Evolutionary conservation across 1,140 invertebrate genomes (phyloP).

Genomic region (Aricia agestis): DNA sequence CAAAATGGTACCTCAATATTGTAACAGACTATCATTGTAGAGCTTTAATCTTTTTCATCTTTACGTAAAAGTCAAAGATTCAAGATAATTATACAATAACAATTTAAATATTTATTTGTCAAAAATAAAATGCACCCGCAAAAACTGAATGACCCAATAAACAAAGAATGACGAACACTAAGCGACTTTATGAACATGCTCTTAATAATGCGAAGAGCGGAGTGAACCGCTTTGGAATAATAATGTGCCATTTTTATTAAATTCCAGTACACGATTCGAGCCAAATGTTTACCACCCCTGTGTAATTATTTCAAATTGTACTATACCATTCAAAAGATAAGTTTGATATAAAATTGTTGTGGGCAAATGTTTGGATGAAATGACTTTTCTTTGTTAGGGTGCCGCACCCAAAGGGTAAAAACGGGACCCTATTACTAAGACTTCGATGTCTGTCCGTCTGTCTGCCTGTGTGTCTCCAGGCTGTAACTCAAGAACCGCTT

Average conservation of each 20-base stretch:
- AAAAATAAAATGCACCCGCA: neutral
- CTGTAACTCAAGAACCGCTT: too few relatives aligned
- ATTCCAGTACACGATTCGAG: conserved; percentile 42
- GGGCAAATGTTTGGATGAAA: too few relatives aligned
- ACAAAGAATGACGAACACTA: conserved; percentile 18
- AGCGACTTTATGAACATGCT: conserved; percentile 22
- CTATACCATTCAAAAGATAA: neutral
- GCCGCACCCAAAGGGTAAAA: too few relatives aligned
- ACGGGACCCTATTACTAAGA: too few relatives aligned
- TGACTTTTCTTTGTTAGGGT: too few relatives aligned
- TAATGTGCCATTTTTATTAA: conserved; percentile 47
- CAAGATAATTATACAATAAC: too few relatives aligned
- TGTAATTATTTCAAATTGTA: conserved; percentile 57
- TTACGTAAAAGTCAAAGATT: too few relatives aligned
- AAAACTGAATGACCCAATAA: neutral
- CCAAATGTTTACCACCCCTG: conserved; percentile 43
- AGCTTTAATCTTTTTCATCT: too few relatives aligned
- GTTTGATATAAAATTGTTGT: neutral
- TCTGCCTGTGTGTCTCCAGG: too few relatives aligned
- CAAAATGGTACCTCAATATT: too few relatives aligned
- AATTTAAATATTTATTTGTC: neutral
- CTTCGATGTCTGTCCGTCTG: too few relatives aligned
- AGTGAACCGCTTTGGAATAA: conserved; percentile 36
- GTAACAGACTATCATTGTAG: too few relatives aligned
- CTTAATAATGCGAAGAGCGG: conserved; percentile 31